These are phyloP conservation scores for Acrobasis consociella DNA, from an alignment of 2,888 invertebrate genomes.

Conservation along the genomic window DNA sequence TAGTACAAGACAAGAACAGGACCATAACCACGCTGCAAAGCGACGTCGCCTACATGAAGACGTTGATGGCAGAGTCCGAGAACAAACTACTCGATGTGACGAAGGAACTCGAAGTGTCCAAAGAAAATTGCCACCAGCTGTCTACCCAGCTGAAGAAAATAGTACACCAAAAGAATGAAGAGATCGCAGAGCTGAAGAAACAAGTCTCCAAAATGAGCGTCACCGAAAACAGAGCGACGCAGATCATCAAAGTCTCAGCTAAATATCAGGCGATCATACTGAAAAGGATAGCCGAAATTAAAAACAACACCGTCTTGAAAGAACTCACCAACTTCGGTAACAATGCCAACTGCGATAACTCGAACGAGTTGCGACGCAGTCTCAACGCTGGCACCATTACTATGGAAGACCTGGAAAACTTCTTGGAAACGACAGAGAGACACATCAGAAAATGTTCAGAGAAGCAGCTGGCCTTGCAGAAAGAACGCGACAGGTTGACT, in stretches of 20 bases:
- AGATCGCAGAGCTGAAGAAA: slow-evolving; percentile 68
- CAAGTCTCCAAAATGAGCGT: slow-evolving; percentile 68
- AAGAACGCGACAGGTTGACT: slow-evolving; percentile 64
- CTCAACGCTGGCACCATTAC: slow-evolving; percentile 64
- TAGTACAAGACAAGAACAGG: slow-evolving; percentile 69
- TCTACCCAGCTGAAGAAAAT: slow-evolving; percentile 70
- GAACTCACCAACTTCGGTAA: slow-evolving; percentile 73
- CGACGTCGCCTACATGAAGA: slow-evolving; percentile 65
- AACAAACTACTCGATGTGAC: slow-evolving; percentile 64
- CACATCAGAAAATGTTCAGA: slow-evolving; percentile 68
- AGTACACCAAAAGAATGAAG: slow-evolving; percentile 71
- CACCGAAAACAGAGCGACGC: slow-evolving; percentile 66
- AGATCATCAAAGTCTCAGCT: slow-evolving; percentile 74
- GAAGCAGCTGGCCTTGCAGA: slow-evolving; percentile 61
- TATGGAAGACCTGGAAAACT: slow-evolving; percentile 74
- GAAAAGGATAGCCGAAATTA: slow-evolving; percentile 71
- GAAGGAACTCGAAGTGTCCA: slow-evolving; percentile 64
- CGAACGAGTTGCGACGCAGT: slow-evolving; percentile 56
- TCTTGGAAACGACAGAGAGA: slow-evolving; percentile 72
- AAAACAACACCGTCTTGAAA: slow-evolving; percentile 67
- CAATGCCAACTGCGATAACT: slow-evolving; percentile 50
- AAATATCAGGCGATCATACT: slow-evolving; percentile 75
- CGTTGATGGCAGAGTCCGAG: slow-evolving; percentile 70
- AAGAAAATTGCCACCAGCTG: slow-evolving; percentile 66
- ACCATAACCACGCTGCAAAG: slow-evolving; percentile 67